Evolutionary conservation across 2,888 invertebrate species (phyloP).

Genomic region (Drosophila parthenogenetica): DNA sequence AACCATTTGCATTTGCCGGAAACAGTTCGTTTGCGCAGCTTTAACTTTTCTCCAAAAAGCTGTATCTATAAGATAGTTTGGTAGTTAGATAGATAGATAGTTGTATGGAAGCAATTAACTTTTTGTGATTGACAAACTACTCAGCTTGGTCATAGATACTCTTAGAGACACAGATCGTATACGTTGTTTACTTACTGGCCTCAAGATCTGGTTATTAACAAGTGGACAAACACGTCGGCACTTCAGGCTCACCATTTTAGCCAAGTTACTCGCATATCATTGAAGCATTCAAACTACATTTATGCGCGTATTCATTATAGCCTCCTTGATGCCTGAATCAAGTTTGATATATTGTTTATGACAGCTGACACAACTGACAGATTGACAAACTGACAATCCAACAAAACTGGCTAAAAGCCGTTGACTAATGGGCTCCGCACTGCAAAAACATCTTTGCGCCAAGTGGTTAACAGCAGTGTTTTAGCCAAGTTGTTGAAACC

Average conservation of each 20-base stretch:
- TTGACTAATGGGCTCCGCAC: slow-evolving; percentile 19
- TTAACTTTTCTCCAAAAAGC: slow-evolving; percentile 3
- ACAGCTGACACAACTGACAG: slow-evolving; percentile 55
- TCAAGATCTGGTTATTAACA: slow-evolving; percentile 54
- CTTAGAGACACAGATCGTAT: slow-evolving; percentile 1
- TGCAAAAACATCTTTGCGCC: slow-evolving; percentile 8
- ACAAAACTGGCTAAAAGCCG: slow-evolving; percentile 32
- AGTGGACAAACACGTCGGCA: slow-evolving; percentile 60
- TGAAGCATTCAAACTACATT: slow-evolving; percentile 42
- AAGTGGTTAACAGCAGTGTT: slow-evolving; percentile 18
- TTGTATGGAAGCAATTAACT: slow-evolving; percentile 43
- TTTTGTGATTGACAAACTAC: slow-evolving; percentile 55
- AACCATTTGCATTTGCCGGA: slow-evolving; percentile 56
- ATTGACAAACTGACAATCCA: slow-evolving; percentile 40
- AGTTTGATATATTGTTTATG: slow-evolving; percentile 60
- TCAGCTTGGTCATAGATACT: slow-evolving; percentile 57
- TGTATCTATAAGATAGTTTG: not conserved
- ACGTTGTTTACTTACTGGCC: not conserved
- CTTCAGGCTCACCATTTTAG: slow-evolving; percentile 41
- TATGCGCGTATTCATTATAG: slow-evolving; percentile 24
- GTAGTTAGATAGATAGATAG: not conserved
- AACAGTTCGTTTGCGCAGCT: slow-evolving; percentile 55
- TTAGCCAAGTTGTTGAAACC: slow-evolving; percentile 3
- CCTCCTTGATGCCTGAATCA: slow-evolving; percentile 31
- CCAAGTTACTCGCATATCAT: slow-evolving; percentile 38